Evolutionary conservation across 92 coral and sea anemone genomes (phyloP).

Genomic region (Zoanthus solanderi): DNA sequence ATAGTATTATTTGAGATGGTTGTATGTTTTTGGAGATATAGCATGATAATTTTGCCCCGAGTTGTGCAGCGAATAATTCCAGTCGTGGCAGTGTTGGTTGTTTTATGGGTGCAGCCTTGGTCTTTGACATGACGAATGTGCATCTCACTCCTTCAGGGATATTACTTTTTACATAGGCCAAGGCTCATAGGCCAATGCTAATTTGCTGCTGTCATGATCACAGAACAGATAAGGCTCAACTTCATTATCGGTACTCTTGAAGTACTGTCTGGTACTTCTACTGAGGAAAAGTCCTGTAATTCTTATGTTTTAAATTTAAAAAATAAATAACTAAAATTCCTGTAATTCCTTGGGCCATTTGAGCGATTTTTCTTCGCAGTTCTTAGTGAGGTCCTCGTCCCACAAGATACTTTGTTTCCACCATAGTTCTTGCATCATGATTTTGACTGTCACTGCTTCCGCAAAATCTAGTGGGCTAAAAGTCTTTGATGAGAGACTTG

Average conservation of each 20-base stretch:
- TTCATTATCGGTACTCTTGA: slow-evolving; percentile 17
- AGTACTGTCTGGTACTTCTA: slow-evolving; percentile 2
- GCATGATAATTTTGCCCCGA: slow-evolving; percentile 12
- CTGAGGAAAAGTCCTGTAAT: slow-evolving; percentile 19
- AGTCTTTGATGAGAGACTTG: slow-evolving; percentile 12
- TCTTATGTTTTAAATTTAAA: no score
- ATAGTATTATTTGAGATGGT: slow-evolving; percentile 1
- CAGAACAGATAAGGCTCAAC: slow-evolving; percentile 41
- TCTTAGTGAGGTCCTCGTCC: slow-evolving; percentile 49
- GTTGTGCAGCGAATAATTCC: slow-evolving; percentile 33
- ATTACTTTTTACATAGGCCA: neutral
- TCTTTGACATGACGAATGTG: neutral
- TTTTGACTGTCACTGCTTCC: neutral
- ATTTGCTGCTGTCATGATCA: neutral
- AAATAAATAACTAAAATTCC: neutral
- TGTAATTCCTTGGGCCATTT: slow-evolving; percentile 7
- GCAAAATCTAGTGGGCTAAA: slow-evolving; percentile 46
- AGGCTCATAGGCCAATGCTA: neutral
- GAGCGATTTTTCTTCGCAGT: neutral
- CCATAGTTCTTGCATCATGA: neutral
- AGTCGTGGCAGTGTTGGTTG: neutral
- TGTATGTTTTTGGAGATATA: neutral
- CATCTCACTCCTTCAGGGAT: neutral
- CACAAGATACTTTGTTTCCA: slow-evolving; percentile 20
- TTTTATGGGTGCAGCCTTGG: neutral